phyloP scores from a whole-genome alignment of 2,113 vertebrate species.

The Calyptommatus sinebrachiatus region DNA sequence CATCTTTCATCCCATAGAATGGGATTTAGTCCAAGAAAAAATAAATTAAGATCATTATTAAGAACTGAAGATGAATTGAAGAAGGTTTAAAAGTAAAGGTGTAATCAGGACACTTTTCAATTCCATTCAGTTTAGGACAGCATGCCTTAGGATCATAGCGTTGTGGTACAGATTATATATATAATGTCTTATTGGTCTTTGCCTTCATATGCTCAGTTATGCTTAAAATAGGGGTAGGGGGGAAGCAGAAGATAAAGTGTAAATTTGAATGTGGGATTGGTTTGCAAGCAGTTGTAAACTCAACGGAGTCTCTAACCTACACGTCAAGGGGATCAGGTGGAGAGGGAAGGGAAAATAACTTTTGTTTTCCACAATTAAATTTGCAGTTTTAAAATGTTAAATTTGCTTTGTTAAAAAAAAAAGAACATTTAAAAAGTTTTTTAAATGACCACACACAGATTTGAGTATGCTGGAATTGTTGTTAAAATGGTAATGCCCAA shows the following conservation, averaged over 20 bases:
- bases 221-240: not conserved
- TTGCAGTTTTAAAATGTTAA: conserved; percentile 60
- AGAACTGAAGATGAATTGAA: not conserved
- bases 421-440: not conserved
- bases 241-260: conserved; percentile 31
- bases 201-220: conserved; percentile 34
- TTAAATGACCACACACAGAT: not conserved
- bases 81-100: no score
- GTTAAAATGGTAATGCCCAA: conserved; percentile 60
- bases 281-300: conserved; percentile 34
- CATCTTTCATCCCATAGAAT: no score
- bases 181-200: conserved; percentile 28
- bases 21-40: no score
- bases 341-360: conserved; percentile 35
- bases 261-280: conserved; percentile 4
- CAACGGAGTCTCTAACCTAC: not conserved
- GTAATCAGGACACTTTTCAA: conserved; percentile 4
- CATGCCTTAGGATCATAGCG: conserved; percentile 38
- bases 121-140: not conserved
- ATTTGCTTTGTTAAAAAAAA: conserved; percentile 64
- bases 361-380: conserved; percentile 54
- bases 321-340: conserved; percentile 13
- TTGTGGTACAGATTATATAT: conserved; percentile 21
- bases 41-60: not conserved
- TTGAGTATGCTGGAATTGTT: conserved; percentile 68